phyloP scores from a whole-genome alignment of 2,797 vertebrate genomes.

The Chaetophractus vellerosus region DNA sequence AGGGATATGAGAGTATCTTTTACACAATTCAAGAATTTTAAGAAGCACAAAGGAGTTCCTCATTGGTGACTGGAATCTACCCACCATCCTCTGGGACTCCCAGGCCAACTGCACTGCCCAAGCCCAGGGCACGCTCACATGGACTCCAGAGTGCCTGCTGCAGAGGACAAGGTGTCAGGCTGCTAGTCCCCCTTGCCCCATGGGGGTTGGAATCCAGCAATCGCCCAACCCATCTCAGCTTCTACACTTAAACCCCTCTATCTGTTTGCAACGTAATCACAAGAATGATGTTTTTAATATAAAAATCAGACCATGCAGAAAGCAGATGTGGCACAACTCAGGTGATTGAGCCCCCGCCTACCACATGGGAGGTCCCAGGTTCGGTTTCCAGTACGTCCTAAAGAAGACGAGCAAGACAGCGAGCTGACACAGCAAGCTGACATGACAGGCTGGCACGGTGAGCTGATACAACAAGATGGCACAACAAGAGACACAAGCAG shows the following conservation, averaged over 20 bases:
- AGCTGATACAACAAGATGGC: no score
- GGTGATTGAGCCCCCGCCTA: no score
- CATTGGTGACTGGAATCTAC: not conserved
- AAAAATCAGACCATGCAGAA: not conserved
- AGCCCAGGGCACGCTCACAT: not conserved
- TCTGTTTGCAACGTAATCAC: not conserved
- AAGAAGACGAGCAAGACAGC: no score
- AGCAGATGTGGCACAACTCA: no score
- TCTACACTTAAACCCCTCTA: not conserved
- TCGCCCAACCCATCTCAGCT: not conserved
- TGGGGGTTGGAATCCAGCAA: not conserved
- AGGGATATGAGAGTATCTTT: not conserved
- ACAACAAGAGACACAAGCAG: no score
- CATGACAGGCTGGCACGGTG: no score
- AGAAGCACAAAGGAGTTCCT: not conserved
- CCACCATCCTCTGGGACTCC: no score
- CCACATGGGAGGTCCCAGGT: no score
- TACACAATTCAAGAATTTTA: not conserved
- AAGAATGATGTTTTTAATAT: slow-evolving; percentile 23
- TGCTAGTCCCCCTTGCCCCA: not conserved
- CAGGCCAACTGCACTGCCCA: not conserved
- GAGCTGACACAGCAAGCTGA: no score
- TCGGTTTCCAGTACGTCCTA: no score
- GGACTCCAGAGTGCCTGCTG: not conserved
- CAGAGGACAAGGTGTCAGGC: not conserved